Evolutionary conservation across 1,140 invertebrate genomes (phyloP), one percentile per base, ranked within the genome.

Genomic region (Habropoda laboriosa): DNA sequence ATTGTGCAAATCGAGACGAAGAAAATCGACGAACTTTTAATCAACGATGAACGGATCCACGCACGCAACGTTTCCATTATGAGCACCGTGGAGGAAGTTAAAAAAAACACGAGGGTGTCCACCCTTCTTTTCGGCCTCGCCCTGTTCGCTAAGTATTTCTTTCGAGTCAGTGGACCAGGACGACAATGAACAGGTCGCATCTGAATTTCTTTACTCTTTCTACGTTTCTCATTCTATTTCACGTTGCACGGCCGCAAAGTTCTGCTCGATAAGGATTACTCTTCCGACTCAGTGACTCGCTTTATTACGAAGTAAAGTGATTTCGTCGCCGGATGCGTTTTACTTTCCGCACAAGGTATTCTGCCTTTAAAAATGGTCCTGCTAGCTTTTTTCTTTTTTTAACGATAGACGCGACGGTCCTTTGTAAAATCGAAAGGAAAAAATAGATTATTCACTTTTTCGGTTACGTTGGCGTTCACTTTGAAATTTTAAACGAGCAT

Each of bases 141-240:
- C 85, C 84, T 55, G 68, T 81, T 61, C 87, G 91, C 91, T 91
- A 93, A 93, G 92, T 93, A 92, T 92, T 93, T 93, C 90, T 93
- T 93, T 91, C 92, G 87, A 90, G 85, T 90, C 90, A 91, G 82
- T 92, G 91, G 76, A 79, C 88, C 85, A 88, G 85, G 85, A 83
- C 88, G 90, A 89, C 92, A 90, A 89, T 91, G 89, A 90, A 92
- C 88, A 91, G 92, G 91, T 92, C 89, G 88, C 90, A 91, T 92
- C 89, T 89, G 89, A 92, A 92, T 91, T 91, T 92, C 91, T 91
- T 91, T 53, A 49, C 66, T 77, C 89, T 90, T 86, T 81, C 85
- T 30, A 60, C 67, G 70, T 77, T 60, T 27, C 40, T 12, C 10
- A 24, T 49, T 68, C 51, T 12, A 30, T 24, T n/a, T 21, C 30